Percentiles rank a stretch among this genome's conserved stretches.
Conservation (phyloP, 1,140 invertebrate genomes). For the Penaeus indicus region DNA sequence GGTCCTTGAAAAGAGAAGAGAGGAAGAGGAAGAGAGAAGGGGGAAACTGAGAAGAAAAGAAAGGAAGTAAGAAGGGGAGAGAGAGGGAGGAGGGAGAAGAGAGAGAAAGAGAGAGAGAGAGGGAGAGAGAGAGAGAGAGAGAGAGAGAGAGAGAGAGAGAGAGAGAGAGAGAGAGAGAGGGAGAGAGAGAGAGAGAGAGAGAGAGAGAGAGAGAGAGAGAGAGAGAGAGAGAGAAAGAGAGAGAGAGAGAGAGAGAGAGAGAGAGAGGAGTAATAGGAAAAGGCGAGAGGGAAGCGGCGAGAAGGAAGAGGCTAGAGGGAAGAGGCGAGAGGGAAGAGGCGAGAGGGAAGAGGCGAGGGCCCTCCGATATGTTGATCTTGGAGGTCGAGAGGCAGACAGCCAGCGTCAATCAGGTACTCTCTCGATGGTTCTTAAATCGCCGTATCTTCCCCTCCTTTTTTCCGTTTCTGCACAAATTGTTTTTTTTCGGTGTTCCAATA, state of each 20-base stretch:
- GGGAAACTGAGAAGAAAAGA: background rate
- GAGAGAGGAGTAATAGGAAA: constrained; percentile 19
- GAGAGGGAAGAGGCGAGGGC: background rate
- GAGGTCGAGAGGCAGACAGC: too few relatives aligned
- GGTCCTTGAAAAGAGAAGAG: background rate
- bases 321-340: background rate
- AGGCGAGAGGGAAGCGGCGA: constrained; percentile 3
- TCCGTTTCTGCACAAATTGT: too few relatives aligned
- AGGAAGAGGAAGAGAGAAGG: background rate
- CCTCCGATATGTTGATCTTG: too few relatives aligned
- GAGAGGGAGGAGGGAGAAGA: constrained; percentile 1
- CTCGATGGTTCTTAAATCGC: too few relatives aligned
- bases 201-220: background rate
- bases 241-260: constrained; percentile 37
- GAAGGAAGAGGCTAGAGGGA: background rate
- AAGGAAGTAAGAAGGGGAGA: background rate
- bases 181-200: background rate
- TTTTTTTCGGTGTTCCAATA: too few relatives aligned
- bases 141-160: background rate
- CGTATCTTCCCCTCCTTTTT: too few relatives aligned
- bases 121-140: constrained; percentile 1
- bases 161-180: background rate
- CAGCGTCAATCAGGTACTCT: too few relatives aligned
- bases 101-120: constrained; percentile 17
- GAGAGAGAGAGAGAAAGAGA: constrained; percentile 20